These are phyloP conservation scores for Protosalanx chinensis DNA, from an alignment of 2,797 vertebrate genomes.

Conservation along the genomic window DNA sequence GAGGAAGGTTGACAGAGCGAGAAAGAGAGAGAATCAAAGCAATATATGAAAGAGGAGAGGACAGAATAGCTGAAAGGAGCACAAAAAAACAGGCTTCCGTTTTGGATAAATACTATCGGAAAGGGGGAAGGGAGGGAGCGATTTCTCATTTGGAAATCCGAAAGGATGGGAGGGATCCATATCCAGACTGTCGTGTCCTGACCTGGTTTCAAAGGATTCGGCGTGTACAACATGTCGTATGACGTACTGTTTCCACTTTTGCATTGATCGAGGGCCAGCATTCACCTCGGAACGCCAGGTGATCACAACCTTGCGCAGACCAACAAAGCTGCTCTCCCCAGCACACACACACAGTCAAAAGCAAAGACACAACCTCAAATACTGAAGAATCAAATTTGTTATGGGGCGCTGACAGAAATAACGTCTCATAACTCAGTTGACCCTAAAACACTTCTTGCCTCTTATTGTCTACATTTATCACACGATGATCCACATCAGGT, in stretches of 20 bases:
- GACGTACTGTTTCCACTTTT: constrained; percentile 58
- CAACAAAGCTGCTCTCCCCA: constrained; percentile 69
- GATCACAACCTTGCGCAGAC: constrained; percentile 68
- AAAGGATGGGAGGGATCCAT: background rate
- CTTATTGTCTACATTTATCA: too few relatives aligned
- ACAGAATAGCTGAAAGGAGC: too few relatives aligned
- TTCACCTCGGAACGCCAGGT: constrained; percentile 71
- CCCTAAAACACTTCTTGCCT: too few relatives aligned
- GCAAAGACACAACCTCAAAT: background rate
- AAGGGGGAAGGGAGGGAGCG: background rate
- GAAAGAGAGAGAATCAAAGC: background rate
- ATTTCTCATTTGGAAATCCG: background rate
- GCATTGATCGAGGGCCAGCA: constrained; percentile 55
- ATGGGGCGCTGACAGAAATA: background rate
- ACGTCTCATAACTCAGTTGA: too few relatives aligned
- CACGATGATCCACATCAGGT: too few relatives aligned
- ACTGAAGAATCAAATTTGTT: background rate
- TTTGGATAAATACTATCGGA: too few relatives aligned
- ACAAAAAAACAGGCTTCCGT: too few relatives aligned
- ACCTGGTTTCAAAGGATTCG: background rate
- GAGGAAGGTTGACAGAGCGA: background rate
- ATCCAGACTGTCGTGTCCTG: background rate
- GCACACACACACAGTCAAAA: constrained; percentile 1
- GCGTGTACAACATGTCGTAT: constrained; percentile 9
- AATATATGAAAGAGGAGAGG: too few relatives aligned